Conservation (phyloP, 92 coral and sea anemone genomes). For the Desmophyllum pertusum region DNA sequence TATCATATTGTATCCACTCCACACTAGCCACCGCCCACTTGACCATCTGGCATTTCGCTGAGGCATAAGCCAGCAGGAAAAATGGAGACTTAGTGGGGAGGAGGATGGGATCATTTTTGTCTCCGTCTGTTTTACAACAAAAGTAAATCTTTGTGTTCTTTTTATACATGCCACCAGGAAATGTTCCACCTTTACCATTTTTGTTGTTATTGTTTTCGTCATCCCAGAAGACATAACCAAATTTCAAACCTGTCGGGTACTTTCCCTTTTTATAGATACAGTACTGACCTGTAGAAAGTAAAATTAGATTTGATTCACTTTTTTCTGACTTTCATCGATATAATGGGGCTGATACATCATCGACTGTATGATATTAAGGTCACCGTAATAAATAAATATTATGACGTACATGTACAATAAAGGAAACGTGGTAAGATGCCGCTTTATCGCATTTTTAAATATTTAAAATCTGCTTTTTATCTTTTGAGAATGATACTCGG, state of each 20-base stretch:
- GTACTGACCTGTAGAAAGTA: constrained; percentile 41
- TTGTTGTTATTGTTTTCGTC: constrained; percentile 15
- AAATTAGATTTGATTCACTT: too few species aligned
- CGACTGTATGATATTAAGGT: too few species aligned
- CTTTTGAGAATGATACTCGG: too few species aligned
- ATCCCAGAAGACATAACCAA: constrained; percentile 54
- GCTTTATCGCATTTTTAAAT: too few species aligned
- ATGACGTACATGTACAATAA: too few species aligned
- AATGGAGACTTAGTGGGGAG: constrained; percentile 51
- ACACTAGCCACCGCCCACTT: constrained; percentile 51
- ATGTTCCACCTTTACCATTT: constrained; percentile 24
- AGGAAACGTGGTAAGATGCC: too few species aligned
- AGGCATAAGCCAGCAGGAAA: constrained; percentile 58
- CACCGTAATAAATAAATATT: too few species aligned
- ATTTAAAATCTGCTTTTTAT: too few species aligned
- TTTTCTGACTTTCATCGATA: too few species aligned
- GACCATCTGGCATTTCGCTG: constrained; percentile 57
- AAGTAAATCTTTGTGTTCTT: constrained; percentile 23
- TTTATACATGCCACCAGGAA: constrained; percentile 42
- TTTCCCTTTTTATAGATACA: constrained; percentile 30
- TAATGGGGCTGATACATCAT: too few species aligned
- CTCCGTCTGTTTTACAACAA: constrained; percentile 51
- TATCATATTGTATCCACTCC: not conserved
- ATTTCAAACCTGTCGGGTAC: constrained; percentile 7
- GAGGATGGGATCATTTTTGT: constrained; percentile 21